A percentile compares a stretch with the other conserved stretches of the same genome.
phyloP scores from a whole-genome alignment of 2,888 invertebrate genomes.

The Drosophila yooni region DNA sequence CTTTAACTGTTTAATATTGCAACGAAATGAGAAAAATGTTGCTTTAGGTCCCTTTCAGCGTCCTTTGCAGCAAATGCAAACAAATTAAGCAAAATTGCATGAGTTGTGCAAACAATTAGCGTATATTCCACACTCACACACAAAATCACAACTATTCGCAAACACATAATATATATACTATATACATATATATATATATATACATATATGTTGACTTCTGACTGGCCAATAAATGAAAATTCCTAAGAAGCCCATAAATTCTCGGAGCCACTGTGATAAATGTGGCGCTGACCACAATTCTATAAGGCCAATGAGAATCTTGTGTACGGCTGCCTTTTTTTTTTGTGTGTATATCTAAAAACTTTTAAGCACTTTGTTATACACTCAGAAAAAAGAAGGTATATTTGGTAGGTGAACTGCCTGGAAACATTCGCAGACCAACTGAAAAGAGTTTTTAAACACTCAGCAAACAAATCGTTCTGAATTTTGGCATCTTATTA shows the following conservation, averaged over 20 bases:
- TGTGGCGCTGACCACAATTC: conserved; percentile 50
- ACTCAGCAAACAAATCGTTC: neutral
- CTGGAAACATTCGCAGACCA: neutral
- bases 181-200: neutral
- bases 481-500: neutral
- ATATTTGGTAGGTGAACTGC: neutral
- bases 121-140: conserved; percentile 18
- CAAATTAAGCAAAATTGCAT: conserved; percentile 59
- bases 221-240: conserved; percentile 66
- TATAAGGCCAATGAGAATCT: conserved; percentile 29
- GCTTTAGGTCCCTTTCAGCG: neutral
- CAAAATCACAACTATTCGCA: conserved; percentile 14
- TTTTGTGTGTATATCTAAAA: conserved; percentile 5
- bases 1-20: conserved; percentile 76
- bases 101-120: conserved; percentile 58
- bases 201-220: neutral
- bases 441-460: neutral
- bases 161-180: neutral
- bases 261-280: conserved; percentile 53
- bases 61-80: conserved; percentile 42
- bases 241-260: conserved; percentile 66
- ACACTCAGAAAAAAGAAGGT: neutral
- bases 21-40: conserved; percentile 44
- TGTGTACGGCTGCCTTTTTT: conserved; percentile 13
- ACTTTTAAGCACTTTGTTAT: conserved; percentile 18